phyloP scores from a whole-genome alignment of 2,113 vertebrate species.

The Typhlomys cinereus region DNA sequence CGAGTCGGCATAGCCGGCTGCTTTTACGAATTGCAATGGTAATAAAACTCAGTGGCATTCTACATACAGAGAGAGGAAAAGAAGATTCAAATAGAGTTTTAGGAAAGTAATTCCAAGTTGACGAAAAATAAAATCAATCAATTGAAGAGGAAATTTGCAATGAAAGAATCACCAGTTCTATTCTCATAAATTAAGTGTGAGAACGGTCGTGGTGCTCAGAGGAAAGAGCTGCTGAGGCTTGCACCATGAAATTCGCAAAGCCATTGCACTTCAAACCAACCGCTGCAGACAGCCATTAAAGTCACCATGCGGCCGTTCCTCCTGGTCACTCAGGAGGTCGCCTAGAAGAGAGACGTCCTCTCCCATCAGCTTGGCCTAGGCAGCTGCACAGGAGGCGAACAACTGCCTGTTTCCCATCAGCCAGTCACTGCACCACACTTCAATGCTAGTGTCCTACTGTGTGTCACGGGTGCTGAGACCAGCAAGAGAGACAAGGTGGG shows the following conservation, averaged over 20 bases:
- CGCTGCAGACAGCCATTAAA: background rate
- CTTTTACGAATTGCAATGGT: slow-evolving; percentile 5
- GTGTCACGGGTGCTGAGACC: background rate
- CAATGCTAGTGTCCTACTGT: background rate
- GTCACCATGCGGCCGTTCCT: background rate
- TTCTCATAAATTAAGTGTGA: slow-evolving; percentile 13
- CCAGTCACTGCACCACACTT: background rate
- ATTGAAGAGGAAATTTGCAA: slow-evolving; percentile 43
- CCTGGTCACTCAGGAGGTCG: background rate
- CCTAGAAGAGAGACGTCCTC: slow-evolving; percentile 24
- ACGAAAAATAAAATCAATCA: slow-evolving; percentile 70
- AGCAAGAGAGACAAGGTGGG: background rate
- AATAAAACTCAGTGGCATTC: slow-evolving; percentile 66
- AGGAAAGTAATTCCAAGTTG: slow-evolving; percentile 65
- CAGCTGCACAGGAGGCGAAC: background rate
- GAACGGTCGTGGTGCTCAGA: slow-evolving; percentile 43
- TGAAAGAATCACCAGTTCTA: slow-evolving; percentile 59
- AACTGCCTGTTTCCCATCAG: background rate
- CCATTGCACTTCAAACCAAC: slow-evolving; percentile 40
- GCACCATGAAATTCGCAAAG: slow-evolving; percentile 51
- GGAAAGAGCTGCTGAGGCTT: slow-evolving; percentile 40
- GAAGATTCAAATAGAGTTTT: slow-evolving; percentile 54
- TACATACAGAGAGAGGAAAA: slow-evolving; percentile 31
- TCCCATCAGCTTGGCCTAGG: slow-evolving; percentile 28
- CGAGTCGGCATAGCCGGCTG: background rate